phyloP scores from a whole-genome alignment of 2,113 vertebrate species.

The Ahaetulla prasina region DNA sequence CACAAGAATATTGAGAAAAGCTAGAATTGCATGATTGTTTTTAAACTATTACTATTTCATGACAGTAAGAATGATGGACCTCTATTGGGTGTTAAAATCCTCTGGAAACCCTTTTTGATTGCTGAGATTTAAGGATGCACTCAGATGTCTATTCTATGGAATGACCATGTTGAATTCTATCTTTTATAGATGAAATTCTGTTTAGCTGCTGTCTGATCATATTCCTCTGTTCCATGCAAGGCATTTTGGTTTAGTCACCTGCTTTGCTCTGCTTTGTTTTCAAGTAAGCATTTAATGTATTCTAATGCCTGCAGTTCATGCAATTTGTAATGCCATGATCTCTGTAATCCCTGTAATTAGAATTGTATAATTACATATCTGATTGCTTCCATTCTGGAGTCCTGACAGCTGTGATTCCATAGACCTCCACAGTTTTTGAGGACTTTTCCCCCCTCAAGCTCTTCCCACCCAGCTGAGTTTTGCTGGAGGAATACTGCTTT shows the following conservation, averaged over 20 bases:
- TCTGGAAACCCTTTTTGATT: neutral
- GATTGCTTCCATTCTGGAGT: constrained; percentile 37
- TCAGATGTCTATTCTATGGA: neutral
- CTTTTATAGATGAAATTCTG: neutral
- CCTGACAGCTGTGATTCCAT: constrained; percentile 48
- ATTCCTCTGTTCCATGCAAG: neutral
- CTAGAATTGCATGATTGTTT: neutral
- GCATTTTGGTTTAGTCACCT: neutral
- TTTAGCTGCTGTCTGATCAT: too few relatives aligned
- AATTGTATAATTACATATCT: constrained; percentile 54
- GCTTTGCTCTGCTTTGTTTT: neutral
- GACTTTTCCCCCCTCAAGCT: neutral
- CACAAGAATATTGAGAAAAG: neutral
- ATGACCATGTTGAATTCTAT: neutral
- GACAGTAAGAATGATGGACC: neutral
- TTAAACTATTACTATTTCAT: neutral
- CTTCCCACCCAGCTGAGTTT: neutral
- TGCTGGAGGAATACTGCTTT: neutral
- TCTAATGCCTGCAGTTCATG: constrained; percentile 28
- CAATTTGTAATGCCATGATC: constrained; percentile 39
- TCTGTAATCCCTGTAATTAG: constrained; percentile 64
- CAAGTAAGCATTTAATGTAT: constrained; percentile 32
- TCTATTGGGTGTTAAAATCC: neutral
- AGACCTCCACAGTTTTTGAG: constrained; percentile 6
- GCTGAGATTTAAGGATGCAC: neutral